Evolutionary conservation across 2,113 vertebrate species (phyloP), one percentile per base, ranked within the genome.

Genomic region (Mirounga angustirostris): DNA sequence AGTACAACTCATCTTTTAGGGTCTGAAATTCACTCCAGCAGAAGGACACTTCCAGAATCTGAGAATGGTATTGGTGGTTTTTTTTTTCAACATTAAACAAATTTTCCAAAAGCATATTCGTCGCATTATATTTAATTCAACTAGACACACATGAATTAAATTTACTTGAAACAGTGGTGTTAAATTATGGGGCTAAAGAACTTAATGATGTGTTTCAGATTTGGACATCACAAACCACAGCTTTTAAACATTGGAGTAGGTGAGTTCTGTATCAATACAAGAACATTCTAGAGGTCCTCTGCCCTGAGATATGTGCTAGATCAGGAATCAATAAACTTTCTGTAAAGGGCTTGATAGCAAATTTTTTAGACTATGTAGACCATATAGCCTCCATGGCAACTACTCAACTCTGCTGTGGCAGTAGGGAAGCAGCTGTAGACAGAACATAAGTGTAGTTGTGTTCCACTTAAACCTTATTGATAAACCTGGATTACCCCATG

Each of bases 61-160:
- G 9, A 19, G 9, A 74, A 28, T 74, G 3, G 4, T 50, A 21
- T 40, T 4, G 2, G 2, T n/a, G 2, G 8, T 71, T 90, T 33
- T 9, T 92, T 14, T 36, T 92, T 79, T 76, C 40, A 93, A 36
- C 33, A 91, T 30, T 54, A 89, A 97, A 26, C 46, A 81, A 67
- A 79, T 96, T 15, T 95, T 93, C 30, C 59, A 24, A 94, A 97
- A 96, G 28, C 71, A 96, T 4, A 69, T 52, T 93, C 83, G 14
- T 79, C 84, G 11, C 69, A 93, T 92, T 86, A 65, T 0, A 56
- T 67, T 95, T 92, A 71, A 79, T 71, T 92, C n/a, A 96, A 59
- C 92, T 36, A 92, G 61, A 88, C 33, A 95, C 10, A 79, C 21
- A 79, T 69, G 54, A 97, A 61, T 33, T 91, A 74, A 95, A 89